Conservation (phyloP, 2,797 vertebrate genomes). For the Spizella passerina region DNA sequence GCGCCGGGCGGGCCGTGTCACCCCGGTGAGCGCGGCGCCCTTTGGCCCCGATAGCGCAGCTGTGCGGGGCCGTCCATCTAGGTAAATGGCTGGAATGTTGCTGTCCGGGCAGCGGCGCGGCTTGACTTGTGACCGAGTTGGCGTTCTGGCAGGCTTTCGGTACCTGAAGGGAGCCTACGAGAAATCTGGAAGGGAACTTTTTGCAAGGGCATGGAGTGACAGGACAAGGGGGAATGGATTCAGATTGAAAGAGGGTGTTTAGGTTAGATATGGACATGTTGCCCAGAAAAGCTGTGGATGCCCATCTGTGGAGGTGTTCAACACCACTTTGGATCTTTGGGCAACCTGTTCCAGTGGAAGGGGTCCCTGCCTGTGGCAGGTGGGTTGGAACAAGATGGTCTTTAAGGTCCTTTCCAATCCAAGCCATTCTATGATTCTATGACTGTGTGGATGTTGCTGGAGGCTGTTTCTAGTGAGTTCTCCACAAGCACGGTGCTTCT, state of each 20-base stretch:
- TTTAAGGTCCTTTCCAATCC: neutral
- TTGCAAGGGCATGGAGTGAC: neutral
- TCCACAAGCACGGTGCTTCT: fast-evolving
- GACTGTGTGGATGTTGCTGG: neutral
- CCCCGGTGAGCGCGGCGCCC: fast-evolving
- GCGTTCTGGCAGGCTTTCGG: neutral
- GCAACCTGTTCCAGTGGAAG: neutral
- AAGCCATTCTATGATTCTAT: neutral
- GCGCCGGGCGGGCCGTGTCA: neutral
- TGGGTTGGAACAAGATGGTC: neutral
- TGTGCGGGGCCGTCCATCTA: fast-evolving
- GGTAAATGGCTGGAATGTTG: neutral
- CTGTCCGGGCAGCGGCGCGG: fast-evolving
- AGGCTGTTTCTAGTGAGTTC: fast-evolving
- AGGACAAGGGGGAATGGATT: neutral
- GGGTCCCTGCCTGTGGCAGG: neutral
- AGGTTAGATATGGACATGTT: neutral
- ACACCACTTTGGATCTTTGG: neutral
- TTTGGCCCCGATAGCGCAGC: neutral
- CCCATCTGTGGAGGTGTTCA: neutral
- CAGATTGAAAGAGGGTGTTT: neutral
- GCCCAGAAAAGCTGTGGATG: neutral
- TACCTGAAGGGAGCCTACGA: neutral
- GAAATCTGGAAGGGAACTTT: neutral
- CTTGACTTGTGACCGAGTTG: neutral